Evolutionary conservation across 2,113 vertebrate species (phyloP).

Genomic region (Jaculus jaculus): DNA sequence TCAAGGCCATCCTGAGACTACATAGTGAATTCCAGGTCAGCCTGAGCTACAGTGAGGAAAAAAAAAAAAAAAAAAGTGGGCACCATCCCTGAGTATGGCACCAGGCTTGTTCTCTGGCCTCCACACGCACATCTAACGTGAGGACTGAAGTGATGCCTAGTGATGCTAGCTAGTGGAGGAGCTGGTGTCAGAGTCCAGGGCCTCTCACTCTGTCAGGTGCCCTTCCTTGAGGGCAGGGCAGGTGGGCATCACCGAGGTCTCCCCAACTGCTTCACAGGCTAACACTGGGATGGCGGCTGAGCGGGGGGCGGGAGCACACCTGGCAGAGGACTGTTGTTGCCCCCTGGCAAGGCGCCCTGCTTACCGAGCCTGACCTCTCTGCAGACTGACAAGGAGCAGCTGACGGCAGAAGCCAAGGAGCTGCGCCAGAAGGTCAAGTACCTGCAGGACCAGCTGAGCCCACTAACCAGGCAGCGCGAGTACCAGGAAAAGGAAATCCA

Average conservation of each 20-base stretch:
- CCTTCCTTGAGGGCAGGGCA: background rate
- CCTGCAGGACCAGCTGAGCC: conserved; percentile 94
- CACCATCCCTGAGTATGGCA: too few species aligned
- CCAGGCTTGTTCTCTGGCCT: too few species aligned
- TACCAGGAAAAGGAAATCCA: conserved; percentile 99
- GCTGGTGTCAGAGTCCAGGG: background rate
- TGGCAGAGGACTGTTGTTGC: accelerated
- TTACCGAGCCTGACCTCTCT: background rate
- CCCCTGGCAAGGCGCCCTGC: background rate
- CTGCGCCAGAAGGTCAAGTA: conserved; percentile 94
- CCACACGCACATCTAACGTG: too few species aligned
- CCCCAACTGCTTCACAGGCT: background rate
- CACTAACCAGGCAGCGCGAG: conserved; percentile 93
- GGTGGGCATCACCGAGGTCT: background rate
- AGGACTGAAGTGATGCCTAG: background rate
- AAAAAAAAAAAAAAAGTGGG: too few species aligned
- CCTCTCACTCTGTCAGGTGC: background rate
- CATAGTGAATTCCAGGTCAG: too few species aligned
- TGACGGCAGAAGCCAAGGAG: conserved; percentile 92
- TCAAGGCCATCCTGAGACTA: too few species aligned
- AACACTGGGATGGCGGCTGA: background rate
- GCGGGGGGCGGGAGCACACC: background rate
- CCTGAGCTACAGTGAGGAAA: too few species aligned
- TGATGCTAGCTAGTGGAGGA: background rate
- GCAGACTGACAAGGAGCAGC: conserved; percentile 94